phyloP scores from a whole-genome alignment of 2,888 invertebrate genomes.

The Amblyjoppa fuscipennis region DNA sequence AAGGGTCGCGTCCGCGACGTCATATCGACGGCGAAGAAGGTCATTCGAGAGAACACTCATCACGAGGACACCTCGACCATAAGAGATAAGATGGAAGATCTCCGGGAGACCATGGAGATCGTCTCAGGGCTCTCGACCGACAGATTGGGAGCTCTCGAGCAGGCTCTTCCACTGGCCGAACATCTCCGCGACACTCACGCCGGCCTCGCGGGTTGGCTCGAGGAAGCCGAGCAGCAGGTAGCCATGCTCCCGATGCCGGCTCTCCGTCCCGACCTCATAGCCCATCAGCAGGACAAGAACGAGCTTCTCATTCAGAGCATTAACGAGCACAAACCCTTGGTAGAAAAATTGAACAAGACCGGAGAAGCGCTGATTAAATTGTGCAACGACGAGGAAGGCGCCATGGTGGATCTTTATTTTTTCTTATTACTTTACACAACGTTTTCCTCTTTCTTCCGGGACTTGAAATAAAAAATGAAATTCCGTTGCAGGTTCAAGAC shows the following conservation, averaged over 20 bases:
- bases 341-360: constrained; percentile 98
- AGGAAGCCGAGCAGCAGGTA: constrained; percentile 96
- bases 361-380: constrained; percentile 95
- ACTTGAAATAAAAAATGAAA: neutral
- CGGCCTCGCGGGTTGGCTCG: constrained; percentile 95
- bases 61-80: constrained; percentile 95
- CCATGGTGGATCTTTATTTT: constrained; percentile 85
- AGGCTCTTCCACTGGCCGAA: constrained; percentile 97
- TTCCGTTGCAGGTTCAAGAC: constrained; percentile 89
- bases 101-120: constrained; percentile 96
- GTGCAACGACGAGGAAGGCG: constrained; percentile 95
- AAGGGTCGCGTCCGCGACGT: constrained; percentile 96
- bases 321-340: constrained; percentile 96
- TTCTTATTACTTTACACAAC: neutral
- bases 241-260: constrained; percentile 96
- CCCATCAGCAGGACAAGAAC: constrained; percentile 97
- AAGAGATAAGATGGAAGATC: constrained; percentile 95
- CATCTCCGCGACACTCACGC: constrained; percentile 98
- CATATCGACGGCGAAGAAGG: constrained; percentile 95
- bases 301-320: constrained; percentile 97
- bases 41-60: constrained; percentile 93
- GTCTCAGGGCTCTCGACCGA: constrained; percentile 96
- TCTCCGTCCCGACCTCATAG: constrained; percentile 95
- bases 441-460: neutral
- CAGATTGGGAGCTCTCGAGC: constrained; percentile 96